phyloP scores from a whole-genome alignment of 2,888 invertebrate species.

The Brachycybe producta region DNA sequence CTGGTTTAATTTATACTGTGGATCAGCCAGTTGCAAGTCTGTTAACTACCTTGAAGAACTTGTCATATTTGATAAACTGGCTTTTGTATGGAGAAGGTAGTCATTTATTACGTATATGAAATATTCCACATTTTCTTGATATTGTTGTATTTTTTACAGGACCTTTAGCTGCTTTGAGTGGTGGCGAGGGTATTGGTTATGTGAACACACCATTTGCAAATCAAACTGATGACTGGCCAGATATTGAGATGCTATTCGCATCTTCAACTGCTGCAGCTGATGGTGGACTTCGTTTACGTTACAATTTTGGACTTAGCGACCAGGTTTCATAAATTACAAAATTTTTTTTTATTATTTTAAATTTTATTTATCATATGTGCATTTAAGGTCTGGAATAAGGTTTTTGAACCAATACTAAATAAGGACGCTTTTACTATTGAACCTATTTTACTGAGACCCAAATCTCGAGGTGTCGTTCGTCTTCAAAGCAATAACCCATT shows the following conservation, averaged over 20 bases:
- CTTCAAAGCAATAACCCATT: slow-evolving; percentile 69
- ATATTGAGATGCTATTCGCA: slow-evolving; percentile 83
- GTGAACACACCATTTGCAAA: slow-evolving; percentile 83
- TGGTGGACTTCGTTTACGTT: background rate
- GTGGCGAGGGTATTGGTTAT: slow-evolving; percentile 75
- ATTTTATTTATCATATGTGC: too few relatives aligned
- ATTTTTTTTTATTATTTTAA: too few relatives aligned
- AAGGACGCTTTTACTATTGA: too few relatives aligned
- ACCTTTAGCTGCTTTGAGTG: slow-evolving; percentile 75
- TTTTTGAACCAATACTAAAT: too few relatives aligned
- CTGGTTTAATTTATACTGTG: slow-evolving; percentile 54
- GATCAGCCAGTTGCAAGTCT: background rate
- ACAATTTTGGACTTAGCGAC: too few relatives aligned
- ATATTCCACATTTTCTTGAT: too few relatives aligned
- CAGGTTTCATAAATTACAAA: too few relatives aligned
- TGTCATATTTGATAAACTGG: background rate
- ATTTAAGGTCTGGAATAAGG: too few relatives aligned
- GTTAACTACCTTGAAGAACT: background rate
- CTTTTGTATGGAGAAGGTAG: slow-evolving; percentile 1
- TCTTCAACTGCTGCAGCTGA: background rate
- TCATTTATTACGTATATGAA: too few relatives aligned
- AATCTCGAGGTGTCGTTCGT: slow-evolving; percentile 49
- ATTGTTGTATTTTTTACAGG: too few relatives aligned
- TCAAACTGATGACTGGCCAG: slow-evolving; percentile 75
- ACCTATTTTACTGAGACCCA: slow-evolving; percentile 57